Percentiles rank a stretch among this genome's conserved stretches.
Evolutionary conservation across 2,888 invertebrate genomes (phyloP).

Genomic region (Diachrysia chrysitis): DNA sequence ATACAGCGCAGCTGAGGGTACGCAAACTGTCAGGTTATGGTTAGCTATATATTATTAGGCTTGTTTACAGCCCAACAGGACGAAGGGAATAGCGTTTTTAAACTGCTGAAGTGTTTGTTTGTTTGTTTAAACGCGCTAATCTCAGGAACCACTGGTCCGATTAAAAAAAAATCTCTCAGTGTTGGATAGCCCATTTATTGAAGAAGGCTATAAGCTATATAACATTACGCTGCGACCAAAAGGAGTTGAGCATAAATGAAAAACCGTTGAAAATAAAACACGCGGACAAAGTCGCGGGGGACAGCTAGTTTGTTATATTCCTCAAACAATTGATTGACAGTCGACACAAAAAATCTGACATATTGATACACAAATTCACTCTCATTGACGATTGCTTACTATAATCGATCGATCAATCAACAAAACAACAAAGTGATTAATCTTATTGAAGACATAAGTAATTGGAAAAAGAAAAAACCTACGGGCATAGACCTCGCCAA

Average conservation of each 20-base stretch:
- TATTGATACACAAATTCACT: background rate
- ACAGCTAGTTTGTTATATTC: background rate
- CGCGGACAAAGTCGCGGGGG: too few species aligned
- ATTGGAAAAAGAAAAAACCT: slow-evolving; percentile 38
- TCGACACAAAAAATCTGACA: background rate
- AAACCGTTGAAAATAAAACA: too few species aligned
- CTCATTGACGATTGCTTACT: slow-evolving; percentile 25
- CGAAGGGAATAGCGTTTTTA: background rate
- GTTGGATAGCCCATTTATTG: too few species aligned
- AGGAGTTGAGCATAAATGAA: too few species aligned
- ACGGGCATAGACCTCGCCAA: slow-evolving; percentile 38
- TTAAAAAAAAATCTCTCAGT: too few species aligned
- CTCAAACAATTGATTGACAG: slow-evolving; percentile 1
- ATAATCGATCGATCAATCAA: slow-evolving; percentile 66
- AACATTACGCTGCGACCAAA: too few species aligned
- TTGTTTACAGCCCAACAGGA: background rate
- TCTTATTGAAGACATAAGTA: slow-evolving; percentile 52
- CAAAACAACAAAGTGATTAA: slow-evolving; percentile 62
- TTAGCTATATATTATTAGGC: background rate
- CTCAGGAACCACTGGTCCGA: too few species aligned
- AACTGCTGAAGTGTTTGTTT: too few species aligned
- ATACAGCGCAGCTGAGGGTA: background rate
- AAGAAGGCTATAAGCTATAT: too few species aligned
- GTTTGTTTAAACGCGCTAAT: too few species aligned
- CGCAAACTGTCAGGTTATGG: background rate